These are phyloP conservation scores for Merluccius polli DNA, from an alignment of 2,797 vertebrate genomes.

Conservation along the genomic window DNA sequence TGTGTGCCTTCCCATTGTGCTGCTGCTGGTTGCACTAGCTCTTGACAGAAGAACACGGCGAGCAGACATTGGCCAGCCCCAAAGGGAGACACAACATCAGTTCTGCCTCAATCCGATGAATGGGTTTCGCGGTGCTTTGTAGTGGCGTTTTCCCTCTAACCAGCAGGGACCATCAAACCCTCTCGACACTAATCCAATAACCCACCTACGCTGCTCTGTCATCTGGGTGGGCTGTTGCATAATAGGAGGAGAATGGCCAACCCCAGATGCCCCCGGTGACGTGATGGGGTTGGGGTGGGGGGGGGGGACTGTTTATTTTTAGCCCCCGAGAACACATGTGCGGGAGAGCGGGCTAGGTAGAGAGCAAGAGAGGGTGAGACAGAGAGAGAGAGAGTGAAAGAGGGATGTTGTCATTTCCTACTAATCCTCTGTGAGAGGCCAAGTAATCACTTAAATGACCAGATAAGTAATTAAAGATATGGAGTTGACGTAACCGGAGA, in stretches of 20 bases:
- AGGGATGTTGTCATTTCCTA: slow-evolving; percentile 22
- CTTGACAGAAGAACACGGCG: slow-evolving; percentile 3
- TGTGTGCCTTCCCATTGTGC: background rate
- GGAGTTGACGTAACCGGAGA: slow-evolving; percentile 45
- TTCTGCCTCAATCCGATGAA: background rate
- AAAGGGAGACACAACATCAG: background rate
- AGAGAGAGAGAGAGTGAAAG: slow-evolving; percentile 32
- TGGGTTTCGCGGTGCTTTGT: background rate
- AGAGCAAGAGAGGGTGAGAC: slow-evolving; percentile 36
- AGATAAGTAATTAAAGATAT: slow-evolving; percentile 48
- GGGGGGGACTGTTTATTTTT: slow-evolving; percentile 63
- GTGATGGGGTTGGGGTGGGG: slow-evolving; percentile 37
- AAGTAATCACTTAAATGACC: slow-evolving; percentile 56
- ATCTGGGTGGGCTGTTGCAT: slow-evolving; percentile 50
- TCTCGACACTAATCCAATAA: slow-evolving; percentile 61
- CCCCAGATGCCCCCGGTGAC: slow-evolving; percentile 45
- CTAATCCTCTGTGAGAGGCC: slow-evolving; percentile 34
- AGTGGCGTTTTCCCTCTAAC: slow-evolving; percentile 29
- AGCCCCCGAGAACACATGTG: slow-evolving; percentile 46
- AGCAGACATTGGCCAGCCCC: background rate
- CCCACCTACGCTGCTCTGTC: slow-evolving; percentile 49
- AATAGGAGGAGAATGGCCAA: slow-evolving; percentile 51
- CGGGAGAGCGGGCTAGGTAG: slow-evolving; percentile 36
- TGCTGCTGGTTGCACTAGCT: background rate
- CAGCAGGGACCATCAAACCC: slow-evolving; percentile 19